phyloP scores from a whole-genome alignment of 2,797 vertebrate genomes.

The Enteromius anoplus region DNA sequence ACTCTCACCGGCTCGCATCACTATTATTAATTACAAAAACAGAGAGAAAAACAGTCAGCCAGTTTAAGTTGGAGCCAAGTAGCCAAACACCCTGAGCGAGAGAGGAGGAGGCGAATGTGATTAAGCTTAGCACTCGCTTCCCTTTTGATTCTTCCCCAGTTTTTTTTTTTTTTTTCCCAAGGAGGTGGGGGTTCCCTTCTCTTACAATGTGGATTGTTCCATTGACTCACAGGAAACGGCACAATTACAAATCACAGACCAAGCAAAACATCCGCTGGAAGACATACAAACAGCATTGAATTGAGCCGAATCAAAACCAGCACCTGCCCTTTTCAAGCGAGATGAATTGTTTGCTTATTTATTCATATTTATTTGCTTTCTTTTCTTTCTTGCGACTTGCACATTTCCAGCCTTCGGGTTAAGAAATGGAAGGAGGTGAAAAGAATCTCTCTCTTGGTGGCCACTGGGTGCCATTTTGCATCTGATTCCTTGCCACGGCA shows the following conservation, averaged over 20 bases:
- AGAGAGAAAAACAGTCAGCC: conserved; percentile 61
- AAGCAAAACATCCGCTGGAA: conserved; percentile 81
- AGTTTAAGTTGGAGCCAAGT: conserved; percentile 68
- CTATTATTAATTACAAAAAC: conserved; percentile 80
- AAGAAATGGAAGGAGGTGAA: conserved; percentile 72
- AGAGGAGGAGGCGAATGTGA: conserved; percentile 42
- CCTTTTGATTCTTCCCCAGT: conserved; percentile 58
- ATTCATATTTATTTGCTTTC: conserved; percentile 35
- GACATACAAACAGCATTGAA: conserved; percentile 81
- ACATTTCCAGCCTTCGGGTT: conserved; percentile 80
- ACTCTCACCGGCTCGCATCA: conserved; percentile 81
- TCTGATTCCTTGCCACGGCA: conserved; percentile 92
- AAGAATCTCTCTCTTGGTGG: conserved; percentile 79
- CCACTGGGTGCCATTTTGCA: conserved; percentile 91
- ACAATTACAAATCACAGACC: conserved; percentile 86
- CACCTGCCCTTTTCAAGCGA: conserved; percentile 85
- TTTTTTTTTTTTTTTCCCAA: conserved; percentile 18
- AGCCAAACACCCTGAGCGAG: conserved; percentile 69
- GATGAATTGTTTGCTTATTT: conserved; percentile 76
- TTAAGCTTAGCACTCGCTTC: conserved; percentile 55
- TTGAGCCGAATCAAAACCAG: conserved; percentile 82
- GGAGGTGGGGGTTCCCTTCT: conserved; percentile 63
- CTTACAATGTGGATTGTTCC: conserved; percentile 85
- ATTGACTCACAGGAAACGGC: conserved; percentile 96
- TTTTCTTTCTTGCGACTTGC: conserved; percentile 78